Evolutionary conservation across 2,113 vertebrate genomes (phyloP).

Genomic region (Elgaria multicarinata): DNA sequence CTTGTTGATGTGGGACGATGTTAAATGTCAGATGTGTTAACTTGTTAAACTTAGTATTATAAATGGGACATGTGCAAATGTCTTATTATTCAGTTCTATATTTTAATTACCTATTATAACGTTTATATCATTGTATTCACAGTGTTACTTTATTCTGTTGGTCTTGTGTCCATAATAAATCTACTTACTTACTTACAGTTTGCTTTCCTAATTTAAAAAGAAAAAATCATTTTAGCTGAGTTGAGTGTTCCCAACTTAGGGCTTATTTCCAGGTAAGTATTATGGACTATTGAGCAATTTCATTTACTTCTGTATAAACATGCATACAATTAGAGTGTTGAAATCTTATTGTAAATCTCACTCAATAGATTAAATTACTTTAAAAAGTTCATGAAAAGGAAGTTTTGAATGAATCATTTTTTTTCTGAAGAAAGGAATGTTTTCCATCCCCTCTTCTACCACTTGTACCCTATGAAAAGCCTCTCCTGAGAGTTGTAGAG

Average conservation of each 20-base stretch:
- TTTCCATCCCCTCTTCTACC: neutral
- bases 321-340: neutral
- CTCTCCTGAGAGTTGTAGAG: neutral
- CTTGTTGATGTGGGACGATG: too few relatives aligned
- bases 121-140: too few relatives aligned
- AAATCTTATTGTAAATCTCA: neutral
- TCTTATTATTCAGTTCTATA: too few relatives aligned
- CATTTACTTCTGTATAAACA: neutral
- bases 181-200: too few relatives aligned
- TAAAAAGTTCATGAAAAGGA: neutral
- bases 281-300: neutral
- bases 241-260: neutral
- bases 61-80: too few relatives aligned
- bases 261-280: neutral
- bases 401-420: neutral
- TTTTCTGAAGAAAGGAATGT: neutral
- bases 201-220: neutral
- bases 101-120: too few relatives aligned
- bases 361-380: neutral
- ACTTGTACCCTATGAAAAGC: neutral
- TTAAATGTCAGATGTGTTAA: too few relatives aligned
- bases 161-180: too few relatives aligned
- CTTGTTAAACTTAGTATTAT: too few relatives aligned
- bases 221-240: neutral
- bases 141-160: too few relatives aligned